phyloP scores from a whole-genome alignment of 1,140 invertebrate genomes.

The Brachionus rotundiformis region DNA sequence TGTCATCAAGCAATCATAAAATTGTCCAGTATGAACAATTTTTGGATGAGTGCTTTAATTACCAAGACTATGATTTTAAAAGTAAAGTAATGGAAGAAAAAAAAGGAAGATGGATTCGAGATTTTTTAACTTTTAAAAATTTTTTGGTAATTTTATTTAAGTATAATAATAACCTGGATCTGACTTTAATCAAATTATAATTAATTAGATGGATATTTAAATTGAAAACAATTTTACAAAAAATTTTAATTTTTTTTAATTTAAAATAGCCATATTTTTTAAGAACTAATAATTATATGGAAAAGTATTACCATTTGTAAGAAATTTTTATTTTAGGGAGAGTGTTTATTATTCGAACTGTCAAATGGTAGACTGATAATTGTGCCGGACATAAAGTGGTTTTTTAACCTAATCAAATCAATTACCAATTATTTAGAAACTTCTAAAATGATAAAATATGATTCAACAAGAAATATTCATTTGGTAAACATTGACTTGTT shows the following conservation, averaged over 20 bases:
- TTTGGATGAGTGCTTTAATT: neutral
- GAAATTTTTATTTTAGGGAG: neutral
- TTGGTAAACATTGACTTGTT: neutral
- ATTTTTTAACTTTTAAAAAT: conserved; percentile 28
- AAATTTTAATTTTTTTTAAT: neutral
- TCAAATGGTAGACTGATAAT: neutral
- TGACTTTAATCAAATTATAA: too few species aligned
- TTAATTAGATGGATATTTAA: too few species aligned
- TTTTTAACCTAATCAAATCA: neutral
- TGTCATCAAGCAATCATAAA: neutral
- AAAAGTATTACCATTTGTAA: neutral
- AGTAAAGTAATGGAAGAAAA: neutral
- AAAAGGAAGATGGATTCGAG: neutral
- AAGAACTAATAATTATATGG: too few species aligned
- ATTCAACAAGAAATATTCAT: neutral
- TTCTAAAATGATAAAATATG: neutral
- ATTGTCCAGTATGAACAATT: neutral
- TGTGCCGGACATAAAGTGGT: conserved; percentile 24
- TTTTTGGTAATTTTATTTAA: neutral
- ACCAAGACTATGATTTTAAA: neutral
- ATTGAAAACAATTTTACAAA: neutral
- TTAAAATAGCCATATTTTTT: too few species aligned
- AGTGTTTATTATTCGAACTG: neutral
- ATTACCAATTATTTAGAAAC: neutral
- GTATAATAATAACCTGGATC: too few species aligned